Evolutionary conservation across 2,113 vertebrate genomes (phyloP).

Genomic region (Hippopotamus amphibius): DNA sequence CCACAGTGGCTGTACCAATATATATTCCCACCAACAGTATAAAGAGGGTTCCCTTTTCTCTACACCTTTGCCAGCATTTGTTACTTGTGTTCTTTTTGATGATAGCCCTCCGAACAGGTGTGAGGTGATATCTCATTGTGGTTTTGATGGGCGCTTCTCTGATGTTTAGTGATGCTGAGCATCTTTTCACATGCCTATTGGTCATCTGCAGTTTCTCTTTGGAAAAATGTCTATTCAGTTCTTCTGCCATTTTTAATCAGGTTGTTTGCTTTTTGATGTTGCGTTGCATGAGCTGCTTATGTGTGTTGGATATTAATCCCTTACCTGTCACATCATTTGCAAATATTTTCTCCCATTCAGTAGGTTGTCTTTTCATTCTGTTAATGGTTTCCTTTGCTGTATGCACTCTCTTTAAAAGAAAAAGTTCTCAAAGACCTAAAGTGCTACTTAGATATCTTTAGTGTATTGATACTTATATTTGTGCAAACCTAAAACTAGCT

Average conservation of each 20-base stretch:
- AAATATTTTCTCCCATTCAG: neutral
- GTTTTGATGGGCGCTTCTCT: neutral
- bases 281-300: neutral
- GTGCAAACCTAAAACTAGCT: slow-evolving; percentile 39
- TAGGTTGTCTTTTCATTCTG: neutral
- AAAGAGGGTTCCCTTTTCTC: neutral
- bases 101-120: neutral
- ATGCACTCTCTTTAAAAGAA: neutral
- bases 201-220: neutral
- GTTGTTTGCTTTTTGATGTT: neutral
- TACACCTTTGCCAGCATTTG: neutral
- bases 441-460: neutral
- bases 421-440: neutral
- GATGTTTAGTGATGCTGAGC: neutral
- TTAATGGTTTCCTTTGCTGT: neutral
- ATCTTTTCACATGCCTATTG: neutral
- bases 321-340: neutral
- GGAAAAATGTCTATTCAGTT: neutral
- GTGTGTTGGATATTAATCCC: neutral
- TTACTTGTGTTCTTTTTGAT: neutral
- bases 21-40: neutral
- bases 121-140: neutral
- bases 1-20: neutral
- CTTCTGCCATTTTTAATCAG: neutral
- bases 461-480: neutral